These are phyloP conservation scores for Prionailurus viverrinus DNA, from an alignment of 2,113 vertebrate genomes.

Conservation along the genomic window DNA sequence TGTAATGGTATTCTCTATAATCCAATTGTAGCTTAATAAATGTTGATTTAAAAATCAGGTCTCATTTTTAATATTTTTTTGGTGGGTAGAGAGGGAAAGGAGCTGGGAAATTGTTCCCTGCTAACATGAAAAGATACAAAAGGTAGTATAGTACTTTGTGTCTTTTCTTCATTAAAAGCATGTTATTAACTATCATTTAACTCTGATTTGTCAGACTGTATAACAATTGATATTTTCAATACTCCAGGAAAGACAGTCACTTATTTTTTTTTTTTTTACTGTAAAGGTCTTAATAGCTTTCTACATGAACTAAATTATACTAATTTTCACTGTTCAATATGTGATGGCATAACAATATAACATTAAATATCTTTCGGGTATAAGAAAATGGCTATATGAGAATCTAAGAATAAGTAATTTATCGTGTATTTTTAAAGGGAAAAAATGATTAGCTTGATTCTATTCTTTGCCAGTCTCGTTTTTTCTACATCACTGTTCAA, in stretches of 20 bases:
- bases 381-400: conserved; percentile 47
- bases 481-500: conserved; percentile 41
- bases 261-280: conserved; percentile 44
- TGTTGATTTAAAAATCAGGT: conserved; percentile 50
- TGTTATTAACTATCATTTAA: conserved; percentile 76
- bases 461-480: conserved; percentile 51
- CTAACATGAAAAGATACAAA: conserved; percentile 37
- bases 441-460: conserved; percentile 55
- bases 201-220: conserved; percentile 36
- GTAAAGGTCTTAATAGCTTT: conserved; percentile 45
- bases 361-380: conserved; percentile 33
- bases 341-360: conserved; percentile 56
- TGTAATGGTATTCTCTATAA: not conserved
- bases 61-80: not conserved
- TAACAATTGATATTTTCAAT: conserved; percentile 76
- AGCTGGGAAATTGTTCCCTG: conserved; percentile 56
- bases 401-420: conserved; percentile 63
- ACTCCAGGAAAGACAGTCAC: conserved; percentile 32
- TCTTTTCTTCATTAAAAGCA: conserved; percentile 63
- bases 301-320: conserved; percentile 72
- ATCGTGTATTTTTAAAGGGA: conserved; percentile 35
- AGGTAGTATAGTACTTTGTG: conserved; percentile 34
- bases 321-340: conserved; percentile 68
- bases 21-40: not conserved
- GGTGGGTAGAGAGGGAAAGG: conserved; percentile 2